Evolutionary conservation across 2,888 invertebrate genomes (phyloP), one percentile per base, ranked within the genome.

Genomic region (Synergus laeviventris): DNA sequence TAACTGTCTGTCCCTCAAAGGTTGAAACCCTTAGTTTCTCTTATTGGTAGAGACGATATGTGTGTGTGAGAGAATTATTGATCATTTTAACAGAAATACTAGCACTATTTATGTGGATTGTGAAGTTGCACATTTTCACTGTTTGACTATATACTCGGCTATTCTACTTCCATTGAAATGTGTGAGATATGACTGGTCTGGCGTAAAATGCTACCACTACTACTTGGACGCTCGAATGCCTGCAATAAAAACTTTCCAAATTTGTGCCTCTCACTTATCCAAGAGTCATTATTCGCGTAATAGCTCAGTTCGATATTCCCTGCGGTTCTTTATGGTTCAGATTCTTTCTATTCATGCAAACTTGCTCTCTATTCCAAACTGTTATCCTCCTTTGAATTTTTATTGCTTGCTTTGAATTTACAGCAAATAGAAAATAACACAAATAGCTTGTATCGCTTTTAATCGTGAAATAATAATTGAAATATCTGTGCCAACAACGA

Each of bases 101-200:
- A 36, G 31, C n/a, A 9, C 66, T 66, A 66, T 66, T 66, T 45
- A 42, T 42, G 18, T 42, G 24, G 21, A 7, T 16, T 24, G 70
- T 36, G 21, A 14, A 16, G 42, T 66, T 21, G 7, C n/a, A 21
- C 39, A 39, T 24, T 56, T 42, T 21, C 21, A 42, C 4, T 11
- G 70, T 31, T 49, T 70, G 70, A 70, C 70, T 70, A 70, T 70
- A 70, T 24, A 64, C 42, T 11, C 4, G 45, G n/a, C 45, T 70
- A 70, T n/a, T 49, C 49, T 31, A 70, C 70, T 70, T 70, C 31
- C 24, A 49, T 11, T 31, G 31, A 49, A 42, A 42, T 45, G 45
- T 31, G 45, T 14, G n/a, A 16, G 49, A 70, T 70, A 70, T 49
- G 49, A 70, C 21, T 45, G 0, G 49, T 70, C 49, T 70, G 31